Percentiles rank a stretch among this genome's conserved stretches.
Conservation (phyloP, 1,140 invertebrate species). For the Gryllus bimaculatus region DNA sequence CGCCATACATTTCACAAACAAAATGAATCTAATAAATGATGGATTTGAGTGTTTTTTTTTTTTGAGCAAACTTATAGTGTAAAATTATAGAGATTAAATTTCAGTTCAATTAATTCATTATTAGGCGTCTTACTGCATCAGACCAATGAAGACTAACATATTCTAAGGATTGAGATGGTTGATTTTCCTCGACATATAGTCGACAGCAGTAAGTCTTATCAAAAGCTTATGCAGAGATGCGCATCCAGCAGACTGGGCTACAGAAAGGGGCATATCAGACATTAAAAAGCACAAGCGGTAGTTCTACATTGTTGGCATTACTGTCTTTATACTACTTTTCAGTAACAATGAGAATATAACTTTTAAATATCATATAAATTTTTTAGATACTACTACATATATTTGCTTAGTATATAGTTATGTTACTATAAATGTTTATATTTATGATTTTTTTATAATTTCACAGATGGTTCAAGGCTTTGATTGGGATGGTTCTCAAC, state of each 20-base stretch:
- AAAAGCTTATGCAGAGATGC: conserved; percentile 79
- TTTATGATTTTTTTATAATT: conserved; percentile 24
- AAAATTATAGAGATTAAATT: not conserved
- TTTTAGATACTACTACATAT: too few species aligned
- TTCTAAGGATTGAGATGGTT: conserved; percentile 77
- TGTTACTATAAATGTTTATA: not conserved
- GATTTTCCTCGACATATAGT: conserved; percentile 69
- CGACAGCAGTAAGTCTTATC: conserved; percentile 74
- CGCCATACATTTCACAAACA: too few species aligned
- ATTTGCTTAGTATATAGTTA: too few species aligned
- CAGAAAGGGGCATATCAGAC: conserved; percentile 84
- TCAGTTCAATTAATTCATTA: not conserved
- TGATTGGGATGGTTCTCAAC: too few species aligned
- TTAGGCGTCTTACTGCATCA: conserved; percentile 61
- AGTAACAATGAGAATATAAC: too few species aligned
- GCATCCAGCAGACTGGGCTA: conserved; percentile 86
- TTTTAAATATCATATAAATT: too few species aligned
- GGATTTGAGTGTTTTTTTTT: too few species aligned
- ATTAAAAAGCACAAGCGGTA: conserved; percentile 83
- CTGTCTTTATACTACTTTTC: too few species aligned
- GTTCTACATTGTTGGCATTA: conserved; percentile 15
- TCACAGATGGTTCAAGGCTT: too few species aligned
- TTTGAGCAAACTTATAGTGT: too few species aligned
- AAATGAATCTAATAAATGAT: too few species aligned
- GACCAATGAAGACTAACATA: conserved; percentile 83